These are phyloP conservation scores for Pseudomyrmex cubaensis DNA, from an alignment of 1,140 invertebrate species.

Conservation along the genomic window DNA sequence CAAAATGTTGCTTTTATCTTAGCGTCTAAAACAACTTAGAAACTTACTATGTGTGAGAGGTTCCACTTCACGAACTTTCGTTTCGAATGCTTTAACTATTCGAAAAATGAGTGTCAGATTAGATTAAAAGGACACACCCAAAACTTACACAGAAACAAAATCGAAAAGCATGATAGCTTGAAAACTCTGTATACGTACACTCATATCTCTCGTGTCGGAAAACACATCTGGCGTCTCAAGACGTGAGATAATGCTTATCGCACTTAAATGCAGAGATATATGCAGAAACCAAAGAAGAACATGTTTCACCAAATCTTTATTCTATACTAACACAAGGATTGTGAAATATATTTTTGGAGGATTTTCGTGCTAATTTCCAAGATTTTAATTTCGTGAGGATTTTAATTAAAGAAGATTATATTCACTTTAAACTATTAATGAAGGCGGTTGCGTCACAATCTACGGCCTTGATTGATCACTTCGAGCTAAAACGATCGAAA, in stretches of 20 bases:
- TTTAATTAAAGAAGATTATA: too few species aligned
- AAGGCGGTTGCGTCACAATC: neutral
- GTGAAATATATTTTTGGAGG: too few species aligned
- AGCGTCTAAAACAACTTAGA: slow-evolving; percentile 14
- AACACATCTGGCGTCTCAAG: neutral
- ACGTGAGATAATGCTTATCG: neutral
- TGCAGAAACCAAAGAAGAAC: too few species aligned
- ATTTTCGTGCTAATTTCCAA: too few species aligned
- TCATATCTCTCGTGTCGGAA: too few species aligned
- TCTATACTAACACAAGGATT: neutral
- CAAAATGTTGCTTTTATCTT: slow-evolving; percentile 12
- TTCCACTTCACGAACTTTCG: slow-evolving; percentile 20
- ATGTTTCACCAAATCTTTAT: too few species aligned
- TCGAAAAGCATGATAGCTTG: too few species aligned
- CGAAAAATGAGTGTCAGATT: neutral
- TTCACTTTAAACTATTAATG: neutral
- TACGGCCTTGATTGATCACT: neutral
- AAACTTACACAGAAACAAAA: neutral
- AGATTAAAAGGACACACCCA: neutral
- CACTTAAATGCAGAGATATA: neutral
- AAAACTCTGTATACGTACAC: too few species aligned
- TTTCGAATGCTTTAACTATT: neutral
- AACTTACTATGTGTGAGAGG: neutral
- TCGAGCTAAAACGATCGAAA: neutral
- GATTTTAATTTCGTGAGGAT: too few species aligned